Conservation (phyloP, 2,888 invertebrate species). For the Pheosia tremula region DNA sequence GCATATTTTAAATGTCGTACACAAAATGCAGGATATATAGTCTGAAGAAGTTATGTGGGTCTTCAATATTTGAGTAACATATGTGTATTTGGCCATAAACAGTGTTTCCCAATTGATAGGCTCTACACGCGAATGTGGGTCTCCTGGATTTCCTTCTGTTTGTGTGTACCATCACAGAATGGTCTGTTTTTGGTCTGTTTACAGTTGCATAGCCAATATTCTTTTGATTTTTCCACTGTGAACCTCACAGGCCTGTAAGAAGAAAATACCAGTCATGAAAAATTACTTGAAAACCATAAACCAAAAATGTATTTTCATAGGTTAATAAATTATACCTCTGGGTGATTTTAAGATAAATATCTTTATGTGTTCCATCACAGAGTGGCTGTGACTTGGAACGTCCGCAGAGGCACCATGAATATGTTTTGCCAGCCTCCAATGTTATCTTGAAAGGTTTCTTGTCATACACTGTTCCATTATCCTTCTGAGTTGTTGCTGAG, state of each 20-base stretch:
- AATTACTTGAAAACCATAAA: not conserved
- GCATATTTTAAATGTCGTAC: too few relatives aligned
- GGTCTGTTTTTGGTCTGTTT: constrained; percentile 97
- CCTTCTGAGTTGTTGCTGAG: constrained; percentile 86
- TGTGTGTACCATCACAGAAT: constrained; percentile 98
- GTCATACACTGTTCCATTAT: constrained; percentile 92
- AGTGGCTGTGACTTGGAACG: constrained; percentile 96
- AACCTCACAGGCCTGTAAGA: constrained; percentile 90
- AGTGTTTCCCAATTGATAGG: too few relatives aligned
- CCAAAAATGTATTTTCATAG: not conserved
- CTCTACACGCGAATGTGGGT: constrained; percentile 60
- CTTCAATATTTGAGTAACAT: too few relatives aligned
- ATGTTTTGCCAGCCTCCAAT: constrained; percentile 90
- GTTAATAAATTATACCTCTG: constrained; percentile 77
- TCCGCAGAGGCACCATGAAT: constrained; percentile 98
- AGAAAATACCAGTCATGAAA: constrained; percentile 14
- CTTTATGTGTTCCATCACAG: constrained; percentile 97
- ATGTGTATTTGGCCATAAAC: too few relatives aligned
- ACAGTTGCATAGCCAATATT: constrained; percentile 99
- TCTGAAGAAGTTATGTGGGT: too few relatives aligned
- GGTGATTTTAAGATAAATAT: constrained; percentile 88
- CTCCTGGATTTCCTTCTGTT: constrained; percentile 88
- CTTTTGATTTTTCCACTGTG: constrained; percentile 92
- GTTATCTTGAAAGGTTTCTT: constrained; percentile 94
- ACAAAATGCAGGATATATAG: too few relatives aligned